Percentiles rank a stretch among this genome's conserved stretches.
Evolutionary conservation across 2,888 invertebrate species (phyloP).

Genomic region (Xestia c-nigrum): DNA sequence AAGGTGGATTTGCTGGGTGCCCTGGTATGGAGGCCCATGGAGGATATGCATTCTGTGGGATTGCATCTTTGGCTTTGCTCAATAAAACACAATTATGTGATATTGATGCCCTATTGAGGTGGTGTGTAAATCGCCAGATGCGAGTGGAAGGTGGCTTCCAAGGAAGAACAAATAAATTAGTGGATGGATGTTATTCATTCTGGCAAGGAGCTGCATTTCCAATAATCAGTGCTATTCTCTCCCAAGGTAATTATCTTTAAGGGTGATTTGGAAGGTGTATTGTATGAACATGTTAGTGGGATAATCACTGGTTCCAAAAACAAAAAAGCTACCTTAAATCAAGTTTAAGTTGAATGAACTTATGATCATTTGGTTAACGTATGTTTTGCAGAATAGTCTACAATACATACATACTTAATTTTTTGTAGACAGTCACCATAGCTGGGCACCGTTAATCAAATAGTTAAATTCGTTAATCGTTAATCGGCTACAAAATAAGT

Average conservation of each 20-base stretch:
- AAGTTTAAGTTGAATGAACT: neutral
- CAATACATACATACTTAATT: too few relatives aligned
- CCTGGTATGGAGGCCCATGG: constrained; percentile 99
- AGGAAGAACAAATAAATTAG: constrained; percentile 99
- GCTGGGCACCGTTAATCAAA: too few relatives aligned
- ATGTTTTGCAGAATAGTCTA: neutral
- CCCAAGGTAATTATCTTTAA: constrained; percentile 79
- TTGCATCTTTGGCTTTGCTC: constrained; percentile 96
- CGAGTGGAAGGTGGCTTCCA: constrained; percentile 98
- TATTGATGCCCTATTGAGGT: constrained; percentile 94
- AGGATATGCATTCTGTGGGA: constrained; percentile 99
- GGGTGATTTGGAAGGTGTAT: neutral
- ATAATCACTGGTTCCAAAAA: neutral
- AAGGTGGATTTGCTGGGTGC: constrained; percentile 98
- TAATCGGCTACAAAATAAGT: too few relatives aligned
- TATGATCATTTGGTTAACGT: neutral
- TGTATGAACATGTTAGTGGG: neutral
- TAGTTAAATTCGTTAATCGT: too few relatives aligned
- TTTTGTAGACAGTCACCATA: too few relatives aligned
- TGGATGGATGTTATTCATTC: constrained; percentile 99
- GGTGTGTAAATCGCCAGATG: constrained; percentile 98
- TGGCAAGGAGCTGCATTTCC: constrained; percentile 99
- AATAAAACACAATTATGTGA: constrained; percentile 94
- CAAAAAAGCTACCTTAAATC: neutral
- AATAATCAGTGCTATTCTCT: constrained; percentile 94